These are phyloP conservation scores for Eleutherodactylus coqui DNA, from an alignment of 2,797 vertebrate genomes.

Conservation along the genomic window DNA sequence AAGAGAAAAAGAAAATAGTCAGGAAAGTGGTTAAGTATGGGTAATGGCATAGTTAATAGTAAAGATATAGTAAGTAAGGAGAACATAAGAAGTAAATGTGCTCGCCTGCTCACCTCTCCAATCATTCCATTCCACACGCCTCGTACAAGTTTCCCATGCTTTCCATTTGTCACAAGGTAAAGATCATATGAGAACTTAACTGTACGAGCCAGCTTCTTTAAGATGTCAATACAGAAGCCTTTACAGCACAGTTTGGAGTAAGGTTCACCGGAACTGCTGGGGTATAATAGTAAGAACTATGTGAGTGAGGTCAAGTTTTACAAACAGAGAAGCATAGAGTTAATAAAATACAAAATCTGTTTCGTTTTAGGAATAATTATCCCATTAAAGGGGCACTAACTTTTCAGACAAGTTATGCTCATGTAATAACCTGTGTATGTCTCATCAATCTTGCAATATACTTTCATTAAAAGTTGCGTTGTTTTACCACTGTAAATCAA, in stretches of 20 bases:
- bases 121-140: conserved; percentile 99
- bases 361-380: background rate
- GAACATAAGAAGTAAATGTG: background rate
- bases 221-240: conserved; percentile 98
- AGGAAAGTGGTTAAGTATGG: background rate
- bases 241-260: conserved; percentile 98
- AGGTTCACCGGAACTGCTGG: conserved; percentile 77
- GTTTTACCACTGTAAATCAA: no score
- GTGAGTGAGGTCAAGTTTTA: background rate
- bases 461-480: no score
- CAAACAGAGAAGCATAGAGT: background rate
- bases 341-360: background rate
- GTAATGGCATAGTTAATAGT: background rate
- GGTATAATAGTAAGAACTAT: background rate
- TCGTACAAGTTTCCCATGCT: conserved; percentile 93
- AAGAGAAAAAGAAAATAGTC: background rate
- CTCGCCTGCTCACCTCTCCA: conserved; percentile 86
- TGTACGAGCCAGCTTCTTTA: conserved; percentile 92
- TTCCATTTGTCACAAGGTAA: conserved; percentile 97
- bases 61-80: background rate
- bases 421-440: no score
- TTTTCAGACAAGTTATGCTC: no score
- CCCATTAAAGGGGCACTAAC: no score
- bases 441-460: no score
- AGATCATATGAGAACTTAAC: conserved; percentile 98